Percentiles rank a stretch among this genome's conserved stretches.
phyloP scores from a whole-genome alignment of 2,888 invertebrate genomes.

The Rhyacophila evoluta region DNA sequence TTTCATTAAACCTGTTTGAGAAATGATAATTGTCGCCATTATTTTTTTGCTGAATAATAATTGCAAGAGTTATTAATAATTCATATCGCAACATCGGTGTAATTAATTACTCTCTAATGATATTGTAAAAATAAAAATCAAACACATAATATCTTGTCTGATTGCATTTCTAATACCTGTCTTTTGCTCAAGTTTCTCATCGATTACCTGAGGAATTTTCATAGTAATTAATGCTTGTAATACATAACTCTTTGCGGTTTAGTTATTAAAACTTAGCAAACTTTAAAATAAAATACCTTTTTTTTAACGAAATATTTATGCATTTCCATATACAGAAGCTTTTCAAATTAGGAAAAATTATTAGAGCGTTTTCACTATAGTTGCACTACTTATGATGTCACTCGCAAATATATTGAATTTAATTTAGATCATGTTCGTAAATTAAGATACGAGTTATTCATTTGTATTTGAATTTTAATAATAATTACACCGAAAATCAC shows the following conservation, averaged over 20 bases:
- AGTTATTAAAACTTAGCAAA: too few relatives aligned
- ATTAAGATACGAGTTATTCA: too few relatives aligned
- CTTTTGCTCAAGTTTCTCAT: not conserved
- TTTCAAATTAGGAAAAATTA: too few relatives aligned
- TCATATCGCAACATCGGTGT: conserved; percentile 9
- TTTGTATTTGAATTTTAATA: too few relatives aligned
- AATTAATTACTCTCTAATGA: conserved; percentile 36
- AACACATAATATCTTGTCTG: not conserved
- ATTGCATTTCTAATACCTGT: not conserved
- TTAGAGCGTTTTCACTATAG: too few relatives aligned
- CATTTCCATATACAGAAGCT: too few relatives aligned
- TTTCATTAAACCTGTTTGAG: not conserved
- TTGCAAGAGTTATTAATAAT: conserved; percentile 19
- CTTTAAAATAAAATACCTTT: too few relatives aligned
- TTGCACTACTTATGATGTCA: too few relatives aligned
- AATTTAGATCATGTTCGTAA: too few relatives aligned
- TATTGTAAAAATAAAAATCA: not conserved
- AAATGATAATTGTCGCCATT: not conserved
- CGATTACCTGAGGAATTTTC: not conserved
- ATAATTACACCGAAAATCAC: too few relatives aligned
- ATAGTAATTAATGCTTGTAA: not conserved
- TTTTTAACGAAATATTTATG: too few relatives aligned
- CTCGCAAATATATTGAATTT: too few relatives aligned
- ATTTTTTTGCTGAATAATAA: not conserved
- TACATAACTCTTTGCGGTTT: not conserved